Percentiles rank a stretch among this genome's conserved stretches.
Conservation (phyloP, 2,888 invertebrate species). For the Nephrotoma appendiculata region DNA sequence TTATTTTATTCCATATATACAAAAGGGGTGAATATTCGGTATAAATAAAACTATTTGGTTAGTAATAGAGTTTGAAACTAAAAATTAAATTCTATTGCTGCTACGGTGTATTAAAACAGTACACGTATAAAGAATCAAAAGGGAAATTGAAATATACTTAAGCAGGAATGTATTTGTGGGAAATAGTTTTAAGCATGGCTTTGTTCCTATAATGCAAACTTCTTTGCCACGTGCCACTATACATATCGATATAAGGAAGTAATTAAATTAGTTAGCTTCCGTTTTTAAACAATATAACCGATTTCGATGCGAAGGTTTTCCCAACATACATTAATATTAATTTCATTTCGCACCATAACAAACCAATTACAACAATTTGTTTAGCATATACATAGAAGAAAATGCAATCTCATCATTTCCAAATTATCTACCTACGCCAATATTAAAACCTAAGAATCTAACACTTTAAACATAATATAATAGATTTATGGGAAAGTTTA, state of each 20-base stretch:
- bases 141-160: neutral
- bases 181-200: too few relatives aligned
- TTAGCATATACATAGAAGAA: neutral
- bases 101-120: neutral
- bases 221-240: too few relatives aligned
- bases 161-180: neutral
- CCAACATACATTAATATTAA: neutral
- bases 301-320: neutral
- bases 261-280: neutral
- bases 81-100: neutral
- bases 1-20: neutral
- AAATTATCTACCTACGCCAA: neutral
- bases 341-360: neutral
- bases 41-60: neutral
- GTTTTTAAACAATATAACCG: neutral
- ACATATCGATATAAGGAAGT: neutral
- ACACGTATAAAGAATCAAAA: neutral
- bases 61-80: neutral
- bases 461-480: neutral
- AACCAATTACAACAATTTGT: neutral
- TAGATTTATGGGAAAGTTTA: neutral
- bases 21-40: neutral
- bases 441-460: neutral
- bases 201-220: too few relatives aligned
- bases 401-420: neutral